Evolutionary conservation across 2,888 invertebrate species (phyloP).

Genomic region (Charanyca ferruginea): DNA sequence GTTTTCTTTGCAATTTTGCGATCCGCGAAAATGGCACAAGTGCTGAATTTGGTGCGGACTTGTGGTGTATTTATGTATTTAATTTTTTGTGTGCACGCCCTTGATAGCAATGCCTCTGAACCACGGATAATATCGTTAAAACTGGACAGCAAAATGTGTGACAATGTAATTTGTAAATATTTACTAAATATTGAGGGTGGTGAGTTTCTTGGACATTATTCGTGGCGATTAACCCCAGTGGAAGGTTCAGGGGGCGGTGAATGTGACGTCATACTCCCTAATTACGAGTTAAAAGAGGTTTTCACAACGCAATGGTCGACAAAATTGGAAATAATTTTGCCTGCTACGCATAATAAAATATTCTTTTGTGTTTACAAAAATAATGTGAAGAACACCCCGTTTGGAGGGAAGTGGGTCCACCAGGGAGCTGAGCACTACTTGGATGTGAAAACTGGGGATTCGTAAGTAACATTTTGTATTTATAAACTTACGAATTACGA

Average conservation of each 20-base stretch:
- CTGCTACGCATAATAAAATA: conserved; percentile 73
- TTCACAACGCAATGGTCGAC: conserved; percentile 77
- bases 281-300: conserved; percentile 84
- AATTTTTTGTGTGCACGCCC: conserved; percentile 75
- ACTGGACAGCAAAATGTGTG: conserved; percentile 76
- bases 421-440: conserved; percentile 87
- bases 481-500: neutral
- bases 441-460: conserved; percentile 71
- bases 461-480: conserved; percentile 63
- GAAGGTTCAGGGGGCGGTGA: conserved; percentile 75
- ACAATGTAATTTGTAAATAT: conserved; percentile 85
- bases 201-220: conserved; percentile 84
- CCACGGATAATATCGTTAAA: conserved; percentile 79
- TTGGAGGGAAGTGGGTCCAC: conserved; percentile 87
- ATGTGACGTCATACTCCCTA: conserved; percentile 81
- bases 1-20: conserved; percentile 76
- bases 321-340: conserved; percentile 77
- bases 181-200: conserved; percentile 83
- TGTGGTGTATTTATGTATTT: conserved; percentile 85
- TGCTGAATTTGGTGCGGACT: conserved; percentile 85
- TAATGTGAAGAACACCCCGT: conserved; percentile 72
- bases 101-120: conserved; percentile 67
- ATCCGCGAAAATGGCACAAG: conserved; percentile 80
- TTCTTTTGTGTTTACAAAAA: conserved; percentile 81
- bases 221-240: conserved; percentile 84